Base-by-base conservation (phyloP, 1,140 invertebrate species). In the Cyclargus thomasi region DNA sequence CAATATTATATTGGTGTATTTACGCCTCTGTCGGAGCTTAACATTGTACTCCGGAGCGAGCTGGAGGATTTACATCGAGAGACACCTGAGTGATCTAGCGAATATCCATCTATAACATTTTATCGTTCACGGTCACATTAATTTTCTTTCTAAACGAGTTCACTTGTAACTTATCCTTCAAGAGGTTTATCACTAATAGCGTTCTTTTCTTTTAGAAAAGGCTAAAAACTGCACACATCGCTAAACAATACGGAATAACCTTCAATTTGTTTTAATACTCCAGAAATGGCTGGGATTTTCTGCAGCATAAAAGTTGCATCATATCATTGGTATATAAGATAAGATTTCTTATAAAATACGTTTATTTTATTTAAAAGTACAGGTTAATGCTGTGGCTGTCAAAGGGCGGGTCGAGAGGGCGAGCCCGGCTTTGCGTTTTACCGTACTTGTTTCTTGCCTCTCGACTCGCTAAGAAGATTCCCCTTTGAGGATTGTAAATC, bases 1-100 rank as follows among this genome's bases (percentile, higher is more conserved):
- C 70, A 70, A 75, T 73, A 73, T 74, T 73, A 75, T 74, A 47
- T 47, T 47, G 39, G 39, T 47, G 66, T 74, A 68, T 67, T 57
- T 65, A 68, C 68, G 64, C 55, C n/a, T 64, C 62, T 64, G 4
- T 35, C 11, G 23, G 20, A 14, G 53, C 17, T 55, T 63, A 23
- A 66, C 63, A 70, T 67, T 66, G 62, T 63, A 63, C 66, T 64
- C 21, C 21, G 57, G 23, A 22, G 17, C 39, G 39, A 47, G 39
- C 39, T 16, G 39, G n/a, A 35, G 29, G 39, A 47, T 47, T 47
- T 47, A 47, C 39, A 47, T 47, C 39, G 39, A 11, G 39, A 29
- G 8, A 47, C 39, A 47, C 39, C 39, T 47, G 39, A 47, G 39
- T 3, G 10, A 47, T 11, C 11, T 14, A 11, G 39, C 39, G n/a